phyloP scores from a whole-genome alignment of 2,888 invertebrate species.

The Monopis laevigella region DNA sequence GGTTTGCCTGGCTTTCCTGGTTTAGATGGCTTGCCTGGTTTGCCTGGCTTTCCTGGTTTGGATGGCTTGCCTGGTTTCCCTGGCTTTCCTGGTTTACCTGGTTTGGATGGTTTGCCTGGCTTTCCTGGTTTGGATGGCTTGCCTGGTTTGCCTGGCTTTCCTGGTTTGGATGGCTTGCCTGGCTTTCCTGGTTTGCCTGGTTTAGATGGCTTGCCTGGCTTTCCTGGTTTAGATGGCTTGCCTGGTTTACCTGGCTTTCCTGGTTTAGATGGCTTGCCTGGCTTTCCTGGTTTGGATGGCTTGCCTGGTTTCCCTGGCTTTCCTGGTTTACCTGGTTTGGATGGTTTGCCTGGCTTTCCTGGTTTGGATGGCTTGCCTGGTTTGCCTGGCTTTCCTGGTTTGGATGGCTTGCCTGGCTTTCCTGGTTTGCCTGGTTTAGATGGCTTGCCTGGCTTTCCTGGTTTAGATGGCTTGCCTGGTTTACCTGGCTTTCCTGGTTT shows the following conservation, averaged over 20 bases:
- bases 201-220: conserved; percentile 5
- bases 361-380: conserved; percentile 15
- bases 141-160: conserved; percentile 8
- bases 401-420: neutral
- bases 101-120: neutral
- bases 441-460: conserved; percentile 16
- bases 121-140: conserved; percentile 3
- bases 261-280: conserved; percentile 14
- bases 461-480: neutral
- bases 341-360: conserved; percentile 2
- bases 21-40: conserved; percentile 3
- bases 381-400: conserved; percentile 7
- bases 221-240: too few species aligned
- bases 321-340: conserved; percentile 5
- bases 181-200: conserved; percentile 8
- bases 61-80: conserved; percentile 11
- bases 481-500: conserved; percentile 5
- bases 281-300: conserved; percentile 8
- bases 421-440: conserved; percentile 15
- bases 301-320: conserved; percentile 6
- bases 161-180: conserved; percentile 13
- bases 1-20: too few species aligned
- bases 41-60: neutral
- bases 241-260: conserved; percentile 14
- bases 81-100: conserved; percentile 11